Evolutionary conservation across 2,888 invertebrate species (phyloP).

Genomic region (Noctua pronuba): DNA sequence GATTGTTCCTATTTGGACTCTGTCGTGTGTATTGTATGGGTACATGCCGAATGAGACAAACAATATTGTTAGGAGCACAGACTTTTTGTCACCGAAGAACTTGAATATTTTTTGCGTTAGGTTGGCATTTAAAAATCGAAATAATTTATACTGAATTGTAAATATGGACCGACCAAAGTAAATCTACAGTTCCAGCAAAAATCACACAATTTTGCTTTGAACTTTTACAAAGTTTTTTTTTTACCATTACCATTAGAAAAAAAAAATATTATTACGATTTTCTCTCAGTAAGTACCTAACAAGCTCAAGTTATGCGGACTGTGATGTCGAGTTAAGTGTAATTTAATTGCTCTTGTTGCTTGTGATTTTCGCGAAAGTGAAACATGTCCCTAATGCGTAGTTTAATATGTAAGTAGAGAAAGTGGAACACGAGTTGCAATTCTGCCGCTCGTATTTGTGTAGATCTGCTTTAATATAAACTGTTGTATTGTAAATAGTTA

Average conservation of each 20-base stretch:
- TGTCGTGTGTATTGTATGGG: conserved; percentile 26
- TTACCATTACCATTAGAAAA: background rate
- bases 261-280: too few relatives aligned
- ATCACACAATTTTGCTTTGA: background rate
- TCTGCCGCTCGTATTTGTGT: conserved; percentile 12
- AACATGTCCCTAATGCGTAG: conserved; percentile 59
- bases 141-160: conserved; percentile 5
- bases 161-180: background rate
- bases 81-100: conserved; percentile 11
- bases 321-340: conserved; percentile 31
- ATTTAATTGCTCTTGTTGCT: conserved; percentile 33
- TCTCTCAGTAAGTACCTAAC: background rate
- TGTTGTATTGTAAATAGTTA: background rate
- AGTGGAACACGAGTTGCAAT: conserved; percentile 43
- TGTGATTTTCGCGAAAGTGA: conserved; percentile 69
- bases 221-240: background rate
- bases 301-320: background rate
- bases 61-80: conserved; percentile 44
- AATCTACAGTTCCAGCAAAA: conserved; percentile 2
- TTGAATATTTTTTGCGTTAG: background rate
- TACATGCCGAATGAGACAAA: conserved; percentile 31
- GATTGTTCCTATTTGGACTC: conserved; percentile 45
- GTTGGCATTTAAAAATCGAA: conserved; percentile 11
- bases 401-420: conserved; percentile 52
- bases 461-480: conserved; percentile 11